Percentiles rank a stretch among this genome's conserved stretches.
Conservation (phyloP, 2,888 invertebrate genomes). For the Euphydryas editha region DNA sequence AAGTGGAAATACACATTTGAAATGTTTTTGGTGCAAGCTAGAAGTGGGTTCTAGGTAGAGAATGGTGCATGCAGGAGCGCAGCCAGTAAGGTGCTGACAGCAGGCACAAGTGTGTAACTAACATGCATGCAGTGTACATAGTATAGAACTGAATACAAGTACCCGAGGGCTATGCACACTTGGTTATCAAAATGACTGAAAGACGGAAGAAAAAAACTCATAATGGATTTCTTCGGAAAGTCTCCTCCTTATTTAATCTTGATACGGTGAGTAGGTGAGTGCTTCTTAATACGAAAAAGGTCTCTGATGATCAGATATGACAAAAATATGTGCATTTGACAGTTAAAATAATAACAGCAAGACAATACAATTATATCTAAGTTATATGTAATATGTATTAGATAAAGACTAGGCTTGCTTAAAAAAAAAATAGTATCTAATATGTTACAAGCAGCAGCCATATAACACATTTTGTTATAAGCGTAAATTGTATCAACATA, state of each 20-base stretch:
- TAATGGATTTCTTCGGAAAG: slow-evolving; percentile 93
- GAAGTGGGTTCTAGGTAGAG: slow-evolving; percentile 82
- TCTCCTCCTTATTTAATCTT: slow-evolving; percentile 93
- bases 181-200: slow-evolving; percentile 79
- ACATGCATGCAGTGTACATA: slow-evolving; percentile 84
- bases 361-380: no score
- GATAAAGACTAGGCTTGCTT: neutral
- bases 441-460: slow-evolving; percentile 39
- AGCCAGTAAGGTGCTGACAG: slow-evolving; percentile 75
- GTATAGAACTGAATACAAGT: slow-evolving; percentile 71
- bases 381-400: neutral
- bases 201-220: slow-evolving; percentile 83
- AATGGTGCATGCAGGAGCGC: slow-evolving; percentile 80
- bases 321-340: no score
- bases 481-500: neutral
- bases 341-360: no score
- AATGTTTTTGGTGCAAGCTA: slow-evolving; percentile 80
- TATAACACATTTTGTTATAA: slow-evolving; percentile 9
- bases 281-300: slow-evolving; percentile 25
- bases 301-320: neutral
- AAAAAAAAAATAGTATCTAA: neutral
- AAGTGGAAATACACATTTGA: slow-evolving; percentile 59
- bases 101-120: slow-evolving; percentile 81
- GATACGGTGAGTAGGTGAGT: slow-evolving; percentile 87
- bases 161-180: slow-evolving; percentile 75